Base-by-base conservation (phyloP, 2,888 invertebrate species). In the Choreutis nemorana region DNA sequence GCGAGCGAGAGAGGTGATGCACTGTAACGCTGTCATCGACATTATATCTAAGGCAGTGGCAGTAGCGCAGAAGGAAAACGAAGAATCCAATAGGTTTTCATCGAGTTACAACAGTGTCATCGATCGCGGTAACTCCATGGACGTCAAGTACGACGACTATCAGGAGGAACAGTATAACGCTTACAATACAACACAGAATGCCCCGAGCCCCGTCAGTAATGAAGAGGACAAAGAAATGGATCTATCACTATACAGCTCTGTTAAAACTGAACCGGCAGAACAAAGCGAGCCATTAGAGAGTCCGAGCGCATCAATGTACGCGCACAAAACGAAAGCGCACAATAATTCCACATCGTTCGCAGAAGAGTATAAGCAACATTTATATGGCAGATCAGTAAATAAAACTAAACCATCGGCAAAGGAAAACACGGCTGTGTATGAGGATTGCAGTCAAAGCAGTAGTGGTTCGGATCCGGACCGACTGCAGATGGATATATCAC, bases 401-500 rank as follows among this genome's bases (percentile, higher is more conserved):
- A 71, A 64, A 48, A 45, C 52, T 31, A 65, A 64, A 45, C 42
- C 50, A 13, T 41, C 58, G 11, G n/a, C n/a, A n/a, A 71, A 77
- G 39, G 82, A 82, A 34, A 81, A 72, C 39, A 58, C 79, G 29
- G 72, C 78, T 15, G 77, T 77, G 31, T 83, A 77, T 37, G 80
- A 82, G 40, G 83, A 83, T 24, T 83, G 82, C 50, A 84, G 84
- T 48, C 81, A 83, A 39, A 87, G 83, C 56, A 87, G 87, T 56
- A 86, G 85, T 53, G 86, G 86, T 41, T 88, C 89, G 1, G 90
- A 90, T 68, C 87, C 87, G 2, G 88, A 87, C 44, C 73, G 89
- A 45, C 65, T 89, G 45, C 88, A 89, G 50, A 88, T 89, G 63
- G 88, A 88, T 58, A 85, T 86, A 42, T 78, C 78, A 14, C 78